phyloP scores from a whole-genome alignment of 2,113 vertebrate genomes.

The Tylochromis polylepis region DNA sequence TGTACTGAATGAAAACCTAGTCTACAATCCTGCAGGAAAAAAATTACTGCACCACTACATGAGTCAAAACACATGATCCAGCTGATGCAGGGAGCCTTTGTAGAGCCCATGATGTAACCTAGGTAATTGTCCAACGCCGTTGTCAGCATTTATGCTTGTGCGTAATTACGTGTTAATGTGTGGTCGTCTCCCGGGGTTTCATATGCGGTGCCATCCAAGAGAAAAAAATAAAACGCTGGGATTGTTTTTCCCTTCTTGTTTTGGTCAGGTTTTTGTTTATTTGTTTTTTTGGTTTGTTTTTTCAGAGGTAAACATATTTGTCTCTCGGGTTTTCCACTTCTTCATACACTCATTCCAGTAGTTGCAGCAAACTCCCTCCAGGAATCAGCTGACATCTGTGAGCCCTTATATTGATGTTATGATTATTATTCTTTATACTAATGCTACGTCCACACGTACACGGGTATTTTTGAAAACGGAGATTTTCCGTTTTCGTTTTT shows the following conservation, averaged over 20 bases:
- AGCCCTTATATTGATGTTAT: no score
- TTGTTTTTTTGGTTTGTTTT: no score
- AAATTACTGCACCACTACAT: background rate
- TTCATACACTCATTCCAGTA: no score
- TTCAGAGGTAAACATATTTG: no score
- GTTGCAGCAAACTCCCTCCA: no score
- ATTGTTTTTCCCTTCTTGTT: background rate
- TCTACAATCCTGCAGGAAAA: background rate
- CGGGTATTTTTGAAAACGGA: no score
- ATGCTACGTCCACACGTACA: no score
- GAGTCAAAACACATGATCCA: background rate
- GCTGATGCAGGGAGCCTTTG: background rate
- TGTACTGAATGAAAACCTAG: background rate
- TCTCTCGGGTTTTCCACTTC: no score
- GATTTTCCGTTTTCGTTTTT: no score
- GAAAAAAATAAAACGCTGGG: background rate
- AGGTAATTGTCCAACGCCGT: background rate
- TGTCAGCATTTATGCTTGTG: background rate
- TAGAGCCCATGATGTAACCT: background rate
- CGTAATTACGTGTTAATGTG: background rate
- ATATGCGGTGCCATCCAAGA: background rate
- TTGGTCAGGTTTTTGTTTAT: no score
- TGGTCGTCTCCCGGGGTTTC: background rate
- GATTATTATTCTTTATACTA: no score
- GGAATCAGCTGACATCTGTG: no score